These are phyloP conservation scores for Ramazzottius varieornatus DNA, from an alignment of 2,888 invertebrate genomes.

Conservation along the genomic window DNA sequence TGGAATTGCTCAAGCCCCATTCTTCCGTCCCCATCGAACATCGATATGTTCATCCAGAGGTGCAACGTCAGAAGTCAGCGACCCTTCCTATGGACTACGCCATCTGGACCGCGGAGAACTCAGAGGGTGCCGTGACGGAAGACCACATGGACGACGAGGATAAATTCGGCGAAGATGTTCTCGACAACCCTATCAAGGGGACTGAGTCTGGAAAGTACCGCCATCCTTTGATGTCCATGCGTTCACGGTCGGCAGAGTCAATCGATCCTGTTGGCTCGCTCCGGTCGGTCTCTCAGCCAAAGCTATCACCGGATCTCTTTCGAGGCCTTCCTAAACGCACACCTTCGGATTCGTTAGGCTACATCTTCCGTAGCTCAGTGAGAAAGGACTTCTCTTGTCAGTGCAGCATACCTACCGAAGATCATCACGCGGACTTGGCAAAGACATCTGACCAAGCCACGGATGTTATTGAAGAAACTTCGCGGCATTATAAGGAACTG, in stretches of 20 bases:
- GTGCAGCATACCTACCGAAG: background rate
- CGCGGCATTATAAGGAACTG: no score
- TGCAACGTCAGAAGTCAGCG: background rate
- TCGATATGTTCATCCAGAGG: background rate
- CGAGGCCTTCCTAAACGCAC: background rate
- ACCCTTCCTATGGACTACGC: constrained; percentile 3
- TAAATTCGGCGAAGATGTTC: background rate
- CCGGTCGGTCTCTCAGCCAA: background rate
- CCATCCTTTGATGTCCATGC: background rate
- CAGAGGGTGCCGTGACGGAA: background rate
- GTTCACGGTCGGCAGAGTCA: background rate
- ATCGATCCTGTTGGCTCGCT: background rate
- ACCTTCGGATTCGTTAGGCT: background rate
- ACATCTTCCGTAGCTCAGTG: background rate
- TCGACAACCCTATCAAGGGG: background rate
- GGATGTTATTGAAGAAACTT: no score
- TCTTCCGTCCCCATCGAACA: background rate
- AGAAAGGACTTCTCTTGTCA: background rate
- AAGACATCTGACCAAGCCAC: background rate
- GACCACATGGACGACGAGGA: background rate
- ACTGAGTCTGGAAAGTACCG: background rate
- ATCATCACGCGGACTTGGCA: background rate
- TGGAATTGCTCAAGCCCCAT: background rate
- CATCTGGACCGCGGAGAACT: background rate
- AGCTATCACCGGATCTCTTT: background rate